A percentile compares a stretch with the other conserved stretches of the same genome.
Evolutionary conservation across 2,797 vertebrate species (phyloP).

Genomic region (Anableps anableps): DNA sequence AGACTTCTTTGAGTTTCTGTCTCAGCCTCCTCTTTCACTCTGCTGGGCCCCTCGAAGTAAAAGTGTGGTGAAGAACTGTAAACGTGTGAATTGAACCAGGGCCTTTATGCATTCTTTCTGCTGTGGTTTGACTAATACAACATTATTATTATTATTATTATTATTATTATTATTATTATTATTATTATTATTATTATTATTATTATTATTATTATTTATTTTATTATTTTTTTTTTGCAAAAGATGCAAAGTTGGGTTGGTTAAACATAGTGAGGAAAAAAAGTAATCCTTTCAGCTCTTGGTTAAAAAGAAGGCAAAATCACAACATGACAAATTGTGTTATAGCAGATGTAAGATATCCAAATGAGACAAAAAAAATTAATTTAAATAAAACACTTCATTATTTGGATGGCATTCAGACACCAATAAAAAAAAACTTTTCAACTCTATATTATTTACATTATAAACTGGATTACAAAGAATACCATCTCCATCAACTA

Average conservation of each 20-base stretch:
- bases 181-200: no score
- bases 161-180: no score
- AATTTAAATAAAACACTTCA: background rate
- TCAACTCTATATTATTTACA: background rate
- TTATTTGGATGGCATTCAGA: background rate
- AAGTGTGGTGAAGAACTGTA: constrained; percentile 45
- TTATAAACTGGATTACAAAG: background rate
- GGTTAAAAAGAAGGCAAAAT: constrained; percentile 1
- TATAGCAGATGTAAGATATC: background rate
- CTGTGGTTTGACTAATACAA: constrained; percentile 31
- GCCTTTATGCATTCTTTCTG: constrained; percentile 49
- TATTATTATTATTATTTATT: no score
- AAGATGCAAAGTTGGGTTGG: constrained; percentile 15
- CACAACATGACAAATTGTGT: background rate
- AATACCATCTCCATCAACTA: background rate
- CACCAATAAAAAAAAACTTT: background rate
- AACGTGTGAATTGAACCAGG: constrained; percentile 63
- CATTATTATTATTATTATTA: no score
- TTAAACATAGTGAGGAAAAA: background rate
- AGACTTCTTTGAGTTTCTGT: constrained; percentile 37
- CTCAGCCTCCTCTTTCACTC: constrained; percentile 31
- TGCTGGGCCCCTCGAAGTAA: constrained; percentile 46
- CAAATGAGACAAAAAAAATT: background rate
- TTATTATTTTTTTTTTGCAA: constrained; percentile 13
- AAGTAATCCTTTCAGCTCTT: constrained; percentile 1